These are phyloP conservation scores for Saccopteryx leptura DNA, from an alignment of 2,113 vertebrate genomes.

Conservation along the genomic window DNA sequence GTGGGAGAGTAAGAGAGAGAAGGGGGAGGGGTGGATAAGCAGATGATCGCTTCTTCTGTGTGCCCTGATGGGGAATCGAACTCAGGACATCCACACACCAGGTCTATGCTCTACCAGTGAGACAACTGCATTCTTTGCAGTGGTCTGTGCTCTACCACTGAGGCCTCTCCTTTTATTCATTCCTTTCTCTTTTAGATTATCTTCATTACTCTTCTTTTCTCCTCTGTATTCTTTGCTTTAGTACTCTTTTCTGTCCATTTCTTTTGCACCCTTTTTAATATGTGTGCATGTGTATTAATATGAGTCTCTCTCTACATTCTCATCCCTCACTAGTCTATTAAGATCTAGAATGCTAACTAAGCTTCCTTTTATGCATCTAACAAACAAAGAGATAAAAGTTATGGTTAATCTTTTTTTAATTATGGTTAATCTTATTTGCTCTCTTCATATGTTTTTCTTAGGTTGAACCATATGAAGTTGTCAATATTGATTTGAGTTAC, in stretches of 20 bases:
- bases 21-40: too few species aligned
- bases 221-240: background rate
- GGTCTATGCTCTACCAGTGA: too few species aligned
- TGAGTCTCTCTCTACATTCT: background rate
- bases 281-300: background rate
- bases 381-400: constrained; percentile 17
- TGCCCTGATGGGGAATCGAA: too few species aligned
- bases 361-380: constrained; percentile 32
- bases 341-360: constrained; percentile 6
- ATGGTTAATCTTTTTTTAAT: background rate
- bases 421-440: constrained; percentile 25
- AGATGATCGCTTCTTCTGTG: too few species aligned
- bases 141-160: too few species aligned
- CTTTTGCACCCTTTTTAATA: background rate
- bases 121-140: too few species aligned
- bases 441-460: background rate
- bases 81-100: too few species aligned
- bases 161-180: background rate
- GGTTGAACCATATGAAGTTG: background rate
- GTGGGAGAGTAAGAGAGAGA: too few species aligned
- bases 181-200: constrained; percentile 10
- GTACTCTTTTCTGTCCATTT: background rate
- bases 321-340: background rate
- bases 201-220: constrained; percentile 21
- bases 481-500: constrained; percentile 12